A percentile compares a stretch with the other conserved stretches of the same genome.
Conservation (phyloP, 37 sponge, comb jelly and placozoan genomes). For the Beroe forskalii region DNA sequence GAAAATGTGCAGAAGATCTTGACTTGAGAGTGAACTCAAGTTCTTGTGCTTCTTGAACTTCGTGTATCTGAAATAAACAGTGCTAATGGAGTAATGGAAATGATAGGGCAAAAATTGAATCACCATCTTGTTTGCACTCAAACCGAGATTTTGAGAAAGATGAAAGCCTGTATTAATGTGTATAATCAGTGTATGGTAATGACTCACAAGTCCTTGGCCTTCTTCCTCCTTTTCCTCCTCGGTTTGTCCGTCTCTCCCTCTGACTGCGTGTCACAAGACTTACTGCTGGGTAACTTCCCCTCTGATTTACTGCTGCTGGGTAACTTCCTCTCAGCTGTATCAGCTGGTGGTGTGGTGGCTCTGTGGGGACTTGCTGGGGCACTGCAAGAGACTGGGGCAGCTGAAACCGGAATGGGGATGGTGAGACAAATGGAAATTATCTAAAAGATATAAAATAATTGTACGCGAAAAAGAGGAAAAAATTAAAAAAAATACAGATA, state of each 20-base stretch:
- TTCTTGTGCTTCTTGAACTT: slow-evolving; percentile 65
- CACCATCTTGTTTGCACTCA: no score
- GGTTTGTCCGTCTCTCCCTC: not conserved
- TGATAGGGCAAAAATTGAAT: no score
- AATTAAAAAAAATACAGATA: no score
- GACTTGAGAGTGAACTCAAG: not conserved
- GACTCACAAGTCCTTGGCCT: slow-evolving; percentile 48
- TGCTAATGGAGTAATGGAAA: not conserved
- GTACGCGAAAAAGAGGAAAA: no score
- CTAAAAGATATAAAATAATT: no score
- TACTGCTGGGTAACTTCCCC: not conserved
- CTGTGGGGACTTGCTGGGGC: not conserved
- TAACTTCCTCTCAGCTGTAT: not conserved
- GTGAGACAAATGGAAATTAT: no score
- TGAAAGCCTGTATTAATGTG: no score
- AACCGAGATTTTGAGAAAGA: no score
- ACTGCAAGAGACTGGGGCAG: not conserved
- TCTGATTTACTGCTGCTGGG: not conserved
- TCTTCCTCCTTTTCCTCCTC: not conserved
- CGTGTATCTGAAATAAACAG: slow-evolving; percentile 17
- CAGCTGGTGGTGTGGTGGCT: not conserved
- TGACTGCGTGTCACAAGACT: not conserved
- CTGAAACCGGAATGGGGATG: no score
- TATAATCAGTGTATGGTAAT: no score
- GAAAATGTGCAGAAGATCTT: slow-evolving; percentile 27